phyloP scores from a whole-genome alignment of 1,140 invertebrate genomes.

The Trichonephila inaurata region DNA sequence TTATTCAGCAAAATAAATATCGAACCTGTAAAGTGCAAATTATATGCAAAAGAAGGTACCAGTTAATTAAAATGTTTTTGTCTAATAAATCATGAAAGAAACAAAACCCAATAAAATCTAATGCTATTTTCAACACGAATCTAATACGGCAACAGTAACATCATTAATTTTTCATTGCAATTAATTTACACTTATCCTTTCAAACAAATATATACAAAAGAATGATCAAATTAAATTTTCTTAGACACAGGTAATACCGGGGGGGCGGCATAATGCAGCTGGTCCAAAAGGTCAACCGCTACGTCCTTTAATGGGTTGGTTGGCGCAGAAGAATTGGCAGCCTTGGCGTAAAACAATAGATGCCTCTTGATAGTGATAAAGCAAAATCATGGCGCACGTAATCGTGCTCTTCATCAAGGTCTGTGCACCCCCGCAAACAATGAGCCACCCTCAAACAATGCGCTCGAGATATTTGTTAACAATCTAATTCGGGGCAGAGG shows the following conservation, averaged over 20 bases:
- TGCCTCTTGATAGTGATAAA: neutral
- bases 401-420: conserved; percentile 46
- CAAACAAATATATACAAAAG: no score
- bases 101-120: no score
- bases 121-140: no score
- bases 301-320: neutral
- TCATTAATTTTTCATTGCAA: no score
- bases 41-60: no score
- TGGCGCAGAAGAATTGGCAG: conserved; percentile 27
- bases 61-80: no score
- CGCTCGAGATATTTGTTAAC: conserved; percentile 5
- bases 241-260: neutral
- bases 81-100: no score
- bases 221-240: neutral
- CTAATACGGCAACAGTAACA: no score
- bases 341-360: conserved; percentile 14
- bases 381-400: neutral
- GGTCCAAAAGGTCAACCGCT: neutral
- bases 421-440: conserved; percentile 11
- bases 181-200: no score
- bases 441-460: neutral
- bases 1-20: no score
- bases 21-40: no score
- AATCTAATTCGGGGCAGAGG: neutral
- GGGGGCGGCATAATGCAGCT: no score